Conservation (phyloP, 1,140 invertebrate genomes). For the Platorchestia sp. region DNA sequence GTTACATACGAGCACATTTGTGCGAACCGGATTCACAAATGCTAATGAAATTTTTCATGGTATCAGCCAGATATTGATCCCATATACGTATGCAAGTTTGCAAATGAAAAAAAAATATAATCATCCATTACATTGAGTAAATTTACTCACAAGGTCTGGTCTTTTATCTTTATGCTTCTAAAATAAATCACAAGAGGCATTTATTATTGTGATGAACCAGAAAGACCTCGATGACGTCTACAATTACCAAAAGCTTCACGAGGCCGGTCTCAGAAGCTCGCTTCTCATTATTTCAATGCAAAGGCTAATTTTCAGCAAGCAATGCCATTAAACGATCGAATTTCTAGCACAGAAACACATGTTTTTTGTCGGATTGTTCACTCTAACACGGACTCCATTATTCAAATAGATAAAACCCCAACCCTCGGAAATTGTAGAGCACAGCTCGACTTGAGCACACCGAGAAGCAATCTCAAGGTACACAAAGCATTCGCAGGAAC, state of each 20-base stretch:
- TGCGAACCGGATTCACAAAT: too few species aligned
- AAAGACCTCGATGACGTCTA: neutral
- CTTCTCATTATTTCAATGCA: neutral
- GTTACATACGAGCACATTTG: too few species aligned
- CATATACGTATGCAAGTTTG: too few species aligned
- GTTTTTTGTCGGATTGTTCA: constrained; percentile 14
- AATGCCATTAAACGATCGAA: neutral
- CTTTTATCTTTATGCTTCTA: too few species aligned
- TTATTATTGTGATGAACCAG: neutral
- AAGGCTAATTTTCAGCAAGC: neutral
- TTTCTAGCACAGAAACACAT: neutral
- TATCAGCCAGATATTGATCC: too few species aligned
- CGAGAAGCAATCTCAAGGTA: constrained; percentile 15
- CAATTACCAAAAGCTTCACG: neutral
- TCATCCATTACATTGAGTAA: too few species aligned
- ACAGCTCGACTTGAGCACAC: neutral
- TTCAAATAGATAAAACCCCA: constrained; percentile 15
- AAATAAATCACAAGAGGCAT: too few species aligned
- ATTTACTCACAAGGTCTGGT: too few species aligned
- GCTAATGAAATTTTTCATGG: too few species aligned
- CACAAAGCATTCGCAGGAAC: constrained; percentile 20
- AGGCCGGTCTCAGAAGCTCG: neutral
- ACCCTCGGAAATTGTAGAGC: neutral
- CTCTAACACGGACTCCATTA: neutral
- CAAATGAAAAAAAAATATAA: too few species aligned